phyloP scores from a whole-genome alignment of 2,797 vertebrate species.

The Falco rusticolus region DNA sequence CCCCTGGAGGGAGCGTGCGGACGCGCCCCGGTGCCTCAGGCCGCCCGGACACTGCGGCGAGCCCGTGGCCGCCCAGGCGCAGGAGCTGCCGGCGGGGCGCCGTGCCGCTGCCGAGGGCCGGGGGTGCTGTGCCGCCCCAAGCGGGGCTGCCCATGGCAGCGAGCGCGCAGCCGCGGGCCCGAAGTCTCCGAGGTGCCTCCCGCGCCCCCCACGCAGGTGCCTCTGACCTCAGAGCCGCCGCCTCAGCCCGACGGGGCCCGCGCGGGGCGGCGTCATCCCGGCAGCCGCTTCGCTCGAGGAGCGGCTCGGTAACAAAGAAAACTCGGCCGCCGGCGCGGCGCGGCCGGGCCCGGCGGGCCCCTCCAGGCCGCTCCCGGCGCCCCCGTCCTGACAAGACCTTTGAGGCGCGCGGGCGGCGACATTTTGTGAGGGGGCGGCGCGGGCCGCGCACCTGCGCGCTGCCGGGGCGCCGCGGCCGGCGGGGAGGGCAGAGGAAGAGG shows the following conservation, averaged over 20 bases:
- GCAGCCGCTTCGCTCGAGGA: neutral
- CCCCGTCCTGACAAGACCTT: neutral
- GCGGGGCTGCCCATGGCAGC: neutral
- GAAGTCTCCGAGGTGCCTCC: neutral
- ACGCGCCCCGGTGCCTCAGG: neutral
- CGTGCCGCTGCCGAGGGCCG: neutral
- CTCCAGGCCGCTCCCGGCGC: neutral
- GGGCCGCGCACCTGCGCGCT: neutral
- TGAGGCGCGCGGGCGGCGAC: neutral
- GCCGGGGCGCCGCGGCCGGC: neutral
- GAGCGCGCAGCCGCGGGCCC: neutral
- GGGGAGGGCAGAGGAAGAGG: conserved; percentile 9
- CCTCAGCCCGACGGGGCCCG: neutral
- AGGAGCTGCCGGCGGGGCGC: no score
- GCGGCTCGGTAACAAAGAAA: neutral
- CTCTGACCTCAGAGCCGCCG: neutral
- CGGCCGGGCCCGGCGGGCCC: neutral
- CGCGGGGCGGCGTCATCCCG: neutral
- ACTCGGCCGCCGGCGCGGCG: neutral
- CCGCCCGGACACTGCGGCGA: no score
- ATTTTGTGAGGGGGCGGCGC: neutral
- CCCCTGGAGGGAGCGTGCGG: neutral
- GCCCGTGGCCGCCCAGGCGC: no score
- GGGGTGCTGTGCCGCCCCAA: neutral
- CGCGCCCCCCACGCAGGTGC: neutral